A percentile compares a stretch with the other conserved stretches of the same genome.
These are phyloP conservation scores for Drosophila prostipennis DNA, from an alignment of 2,888 invertebrate species.

Conservation along the genomic window DNA sequence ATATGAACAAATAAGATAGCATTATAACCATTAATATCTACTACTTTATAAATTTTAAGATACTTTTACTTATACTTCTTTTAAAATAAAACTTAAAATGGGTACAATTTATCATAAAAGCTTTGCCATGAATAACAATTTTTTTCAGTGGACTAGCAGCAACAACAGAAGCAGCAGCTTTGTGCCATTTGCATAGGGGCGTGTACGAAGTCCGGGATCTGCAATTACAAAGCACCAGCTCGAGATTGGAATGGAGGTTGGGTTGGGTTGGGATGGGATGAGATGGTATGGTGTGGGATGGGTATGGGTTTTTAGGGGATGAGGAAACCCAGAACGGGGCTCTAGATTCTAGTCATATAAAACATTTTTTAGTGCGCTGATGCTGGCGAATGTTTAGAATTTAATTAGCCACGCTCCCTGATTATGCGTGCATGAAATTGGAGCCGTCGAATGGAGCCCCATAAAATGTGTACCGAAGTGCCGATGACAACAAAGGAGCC, in stretches of 20 bases:
- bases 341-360: slow-evolving; percentile 56
- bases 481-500: slow-evolving; percentile 26
- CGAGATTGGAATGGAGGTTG: slow-evolving; percentile 15
- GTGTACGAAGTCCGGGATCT: slow-evolving; percentile 69
- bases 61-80: too few relatives aligned
- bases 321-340: slow-evolving; percentile 2
- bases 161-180: slow-evolving; percentile 19
- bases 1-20: too few relatives aligned
- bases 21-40: too few relatives aligned
- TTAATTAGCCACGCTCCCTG: slow-evolving; percentile 75
- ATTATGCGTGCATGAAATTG: slow-evolving; percentile 74
- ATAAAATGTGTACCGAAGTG: slow-evolving; percentile 28
- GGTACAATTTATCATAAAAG: too few relatives aligned
- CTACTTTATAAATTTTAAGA: too few relatives aligned
- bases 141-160: slow-evolving; percentile 3
- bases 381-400: slow-evolving; percentile 75
- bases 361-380: slow-evolving; percentile 69
- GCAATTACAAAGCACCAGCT: slow-evolving; percentile 70
- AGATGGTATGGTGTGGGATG: background rate
- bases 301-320: background rate
- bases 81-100: too few relatives aligned
- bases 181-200: slow-evolving; percentile 74
- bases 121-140: background rate
- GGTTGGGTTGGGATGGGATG: too few relatives aligned
- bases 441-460: slow-evolving; percentile 37